Conservation (phyloP, 2,888 invertebrate genomes). For the Sussaba pulchella region DNA sequence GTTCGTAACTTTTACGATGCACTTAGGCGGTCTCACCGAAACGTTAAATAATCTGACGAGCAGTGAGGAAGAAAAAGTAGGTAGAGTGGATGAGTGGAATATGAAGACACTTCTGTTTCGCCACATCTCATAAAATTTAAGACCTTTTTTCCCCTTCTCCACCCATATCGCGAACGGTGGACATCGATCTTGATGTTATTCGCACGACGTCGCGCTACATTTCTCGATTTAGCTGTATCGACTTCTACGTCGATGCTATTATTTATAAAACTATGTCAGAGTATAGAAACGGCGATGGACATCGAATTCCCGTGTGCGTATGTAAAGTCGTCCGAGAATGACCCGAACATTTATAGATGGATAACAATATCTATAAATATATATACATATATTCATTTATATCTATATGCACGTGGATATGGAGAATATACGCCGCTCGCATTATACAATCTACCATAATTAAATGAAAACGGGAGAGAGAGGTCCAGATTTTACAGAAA, state of each 20-base stretch:
- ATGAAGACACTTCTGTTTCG: conserved; percentile 57
- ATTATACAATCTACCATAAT: conserved; percentile 48
- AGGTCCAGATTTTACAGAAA: conserved; percentile 3
- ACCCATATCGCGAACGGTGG: not conserved
- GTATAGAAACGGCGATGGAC: conserved; percentile 21
- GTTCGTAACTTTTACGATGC: conserved; percentile 74
- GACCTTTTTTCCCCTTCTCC: conserved; percentile 26
- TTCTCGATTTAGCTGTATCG: conserved; percentile 5
- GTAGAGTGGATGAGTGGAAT: conserved; percentile 33
- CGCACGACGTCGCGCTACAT: conserved; percentile 10
- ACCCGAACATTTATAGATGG: too few species aligned
- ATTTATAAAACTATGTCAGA: conserved; percentile 31
- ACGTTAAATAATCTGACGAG: conserved; percentile 71
- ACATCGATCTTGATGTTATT: conserved; percentile 15
- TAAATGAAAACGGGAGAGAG: conserved; percentile 33
- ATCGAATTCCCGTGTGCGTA: too few species aligned
- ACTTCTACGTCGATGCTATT: not conserved
- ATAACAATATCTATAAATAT: too few species aligned
- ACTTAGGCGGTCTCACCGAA: conserved; percentile 70
- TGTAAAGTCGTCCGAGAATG: too few species aligned
- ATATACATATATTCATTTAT: too few species aligned
- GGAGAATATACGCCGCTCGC: not conserved
- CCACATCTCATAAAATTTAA: conserved; percentile 58
- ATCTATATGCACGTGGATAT: too few species aligned
- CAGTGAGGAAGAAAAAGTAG: conserved; percentile 27